A percentile compares a stretch with the other conserved stretches of the same genome.
These are phyloP conservation scores for Spizella passerina DNA, from an alignment of 2,797 vertebrate genomes.

Conservation along the genomic window DNA sequence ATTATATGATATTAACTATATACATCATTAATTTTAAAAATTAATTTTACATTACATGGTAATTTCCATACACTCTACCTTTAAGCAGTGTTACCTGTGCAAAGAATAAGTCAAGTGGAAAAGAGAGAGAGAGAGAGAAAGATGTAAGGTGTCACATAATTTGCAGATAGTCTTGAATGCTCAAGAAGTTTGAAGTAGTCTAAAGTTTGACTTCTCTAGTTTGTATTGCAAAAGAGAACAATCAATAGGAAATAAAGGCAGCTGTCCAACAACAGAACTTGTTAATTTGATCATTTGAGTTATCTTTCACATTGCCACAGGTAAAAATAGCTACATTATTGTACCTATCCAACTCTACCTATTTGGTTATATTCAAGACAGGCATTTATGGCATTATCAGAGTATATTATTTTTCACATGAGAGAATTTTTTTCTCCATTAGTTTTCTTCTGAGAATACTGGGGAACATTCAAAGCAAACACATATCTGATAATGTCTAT, in stretches of 20 bases:
- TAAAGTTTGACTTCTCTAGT: background rate
- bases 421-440: background rate
- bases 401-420: background rate
- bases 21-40: background rate
- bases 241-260: background rate
- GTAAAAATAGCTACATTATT: background rate
- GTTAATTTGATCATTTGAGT: background rate
- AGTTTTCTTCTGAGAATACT: background rate
- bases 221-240: background rate
- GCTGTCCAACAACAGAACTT: background rate
- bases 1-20: background rate
- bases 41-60: background rate
- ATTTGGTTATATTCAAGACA: background rate
- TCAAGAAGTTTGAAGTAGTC: background rate
- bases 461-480: background rate
- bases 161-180: background rate
- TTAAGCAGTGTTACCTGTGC: background rate
- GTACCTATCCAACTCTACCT: background rate
- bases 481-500: background rate
- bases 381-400: background rate
- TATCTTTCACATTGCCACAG: background rate
- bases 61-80: background rate
- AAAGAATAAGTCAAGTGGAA: background rate
- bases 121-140: background rate
- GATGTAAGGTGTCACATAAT: background rate